Conservation (phyloP, 2,113 vertebrate genomes). For the Potamarius usumacintae region DNA sequence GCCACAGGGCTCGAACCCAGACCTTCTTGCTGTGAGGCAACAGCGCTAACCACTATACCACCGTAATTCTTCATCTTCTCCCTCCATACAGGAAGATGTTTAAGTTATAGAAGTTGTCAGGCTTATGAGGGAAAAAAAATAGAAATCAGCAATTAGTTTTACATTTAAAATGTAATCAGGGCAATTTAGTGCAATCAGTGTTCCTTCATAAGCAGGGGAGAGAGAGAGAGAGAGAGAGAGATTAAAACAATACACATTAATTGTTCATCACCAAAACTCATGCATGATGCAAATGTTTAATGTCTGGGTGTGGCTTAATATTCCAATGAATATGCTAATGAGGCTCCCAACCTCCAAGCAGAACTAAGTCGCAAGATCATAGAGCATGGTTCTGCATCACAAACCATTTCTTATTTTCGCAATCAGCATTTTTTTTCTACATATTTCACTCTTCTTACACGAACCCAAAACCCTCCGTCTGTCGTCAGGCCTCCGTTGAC, state of each 20-base stretch:
- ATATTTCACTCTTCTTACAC: not conserved
- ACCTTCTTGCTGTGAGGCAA: no score
- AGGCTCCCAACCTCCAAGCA: not conserved
- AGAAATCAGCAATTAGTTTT: slow-evolving; percentile 62
- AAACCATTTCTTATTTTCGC: not conserved
- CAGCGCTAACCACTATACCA: no score
- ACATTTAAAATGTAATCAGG: slow-evolving; percentile 79
- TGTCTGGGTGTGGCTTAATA: slow-evolving; percentile 3
- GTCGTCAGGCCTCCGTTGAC: not conserved
- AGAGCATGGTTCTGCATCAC: not conserved
- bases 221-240: slow-evolving; percentile 19
- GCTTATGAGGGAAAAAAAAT: not conserved
- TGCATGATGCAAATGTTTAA: not conserved
- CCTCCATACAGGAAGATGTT: not conserved
- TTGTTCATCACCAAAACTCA: slow-evolving; percentile 19
- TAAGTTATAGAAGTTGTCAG: slow-evolving; percentile 26
- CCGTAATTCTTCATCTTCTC: not conserved
- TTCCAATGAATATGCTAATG: not conserved
- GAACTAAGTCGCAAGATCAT: not conserved
- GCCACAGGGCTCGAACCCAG: no score
- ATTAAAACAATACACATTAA: slow-evolving; percentile 34
- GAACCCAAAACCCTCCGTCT: no score
- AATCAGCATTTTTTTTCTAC: not conserved
- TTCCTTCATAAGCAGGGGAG: slow-evolving; percentile 66
- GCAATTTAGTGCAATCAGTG: slow-evolving; percentile 69